Conservation (phyloP, 2,113 vertebrate genomes). For the Pelmatolapia mariae region DNA sequence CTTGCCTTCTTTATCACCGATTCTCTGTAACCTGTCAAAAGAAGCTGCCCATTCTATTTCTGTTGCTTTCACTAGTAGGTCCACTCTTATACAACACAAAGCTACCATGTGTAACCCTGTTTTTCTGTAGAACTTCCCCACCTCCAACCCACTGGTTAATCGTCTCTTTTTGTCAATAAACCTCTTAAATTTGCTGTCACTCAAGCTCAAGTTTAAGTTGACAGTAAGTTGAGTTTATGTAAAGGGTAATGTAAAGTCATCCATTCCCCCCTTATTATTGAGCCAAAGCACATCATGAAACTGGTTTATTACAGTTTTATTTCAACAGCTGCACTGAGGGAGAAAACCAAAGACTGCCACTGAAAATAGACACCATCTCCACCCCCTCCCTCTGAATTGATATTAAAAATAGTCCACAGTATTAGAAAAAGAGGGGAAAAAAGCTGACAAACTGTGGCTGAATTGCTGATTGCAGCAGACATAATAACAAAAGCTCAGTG, state of each 20-base stretch:
- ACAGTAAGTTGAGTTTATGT: not conserved
- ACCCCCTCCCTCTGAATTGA: not conserved
- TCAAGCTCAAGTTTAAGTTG: not conserved
- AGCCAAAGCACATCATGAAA: conserved; percentile 7
- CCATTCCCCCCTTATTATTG: not conserved
- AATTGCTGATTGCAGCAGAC: conserved; percentile 26
- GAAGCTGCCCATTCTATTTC: not conserved
- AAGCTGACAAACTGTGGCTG: not conserved
- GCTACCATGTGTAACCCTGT: not conserved
- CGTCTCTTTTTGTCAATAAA: not conserved
- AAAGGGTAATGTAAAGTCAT: not conserved
- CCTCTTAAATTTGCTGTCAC: not conserved
- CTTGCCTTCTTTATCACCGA: not conserved
- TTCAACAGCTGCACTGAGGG: not conserved
- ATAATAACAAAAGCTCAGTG: not conserved
- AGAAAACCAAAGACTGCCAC: not conserved
- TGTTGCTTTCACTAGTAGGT: not conserved
- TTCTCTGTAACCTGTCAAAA: not conserved
- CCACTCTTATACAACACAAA: not conserved
- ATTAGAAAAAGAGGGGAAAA: not conserved
- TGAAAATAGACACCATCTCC: not conserved
- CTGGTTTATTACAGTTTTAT: conserved; percentile 30
- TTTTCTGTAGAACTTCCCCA: not conserved
- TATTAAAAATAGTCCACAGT: conserved; percentile 28
- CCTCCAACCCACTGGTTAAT: not conserved